These are phyloP conservation scores for Platorchestia sp. DNA, from an alignment of 1,140 invertebrate species.

Conservation along the genomic window DNA sequence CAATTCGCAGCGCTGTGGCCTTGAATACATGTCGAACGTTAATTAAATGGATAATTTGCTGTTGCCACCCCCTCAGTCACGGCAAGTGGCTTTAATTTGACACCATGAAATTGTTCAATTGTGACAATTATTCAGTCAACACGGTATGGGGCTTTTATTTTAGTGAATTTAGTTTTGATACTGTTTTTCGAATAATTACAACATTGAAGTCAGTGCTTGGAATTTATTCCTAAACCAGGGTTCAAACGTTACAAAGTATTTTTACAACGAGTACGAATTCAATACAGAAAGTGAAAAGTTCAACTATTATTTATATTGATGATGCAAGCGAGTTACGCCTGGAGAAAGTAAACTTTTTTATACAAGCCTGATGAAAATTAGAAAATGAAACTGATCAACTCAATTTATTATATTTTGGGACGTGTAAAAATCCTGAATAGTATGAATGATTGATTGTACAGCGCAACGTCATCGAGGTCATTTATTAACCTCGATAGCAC, in stretches of 20 bases:
- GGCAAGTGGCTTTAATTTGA: no score
- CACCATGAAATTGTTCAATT: no score
- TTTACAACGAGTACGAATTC: neutral
- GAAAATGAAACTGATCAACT: no score
- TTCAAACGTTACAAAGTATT: neutral
- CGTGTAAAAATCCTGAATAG: no score
- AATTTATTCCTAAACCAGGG: neutral
- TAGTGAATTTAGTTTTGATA: neutral
- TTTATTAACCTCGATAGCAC: no score
- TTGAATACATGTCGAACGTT: slow-evolving; percentile 10
- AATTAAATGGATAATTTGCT: slow-evolving; percentile 20
- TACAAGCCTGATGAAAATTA: no score
- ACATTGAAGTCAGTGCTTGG: neutral
- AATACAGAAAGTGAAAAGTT: neutral
- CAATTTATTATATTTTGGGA: no score
- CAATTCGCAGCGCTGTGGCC: neutral
- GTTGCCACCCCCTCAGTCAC: neutral
- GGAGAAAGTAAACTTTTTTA: no score
- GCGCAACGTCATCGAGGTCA: no score
- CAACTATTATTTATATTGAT: neutral
- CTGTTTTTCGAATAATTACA: neutral
- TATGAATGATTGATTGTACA: no score
- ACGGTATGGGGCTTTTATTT: neutral
- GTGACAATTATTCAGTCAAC: neutral
- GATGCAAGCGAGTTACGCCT: no score